Evolutionary conservation across 2,797 vertebrate species (phyloP).

Genomic region (Capromys pilorides): DNA sequence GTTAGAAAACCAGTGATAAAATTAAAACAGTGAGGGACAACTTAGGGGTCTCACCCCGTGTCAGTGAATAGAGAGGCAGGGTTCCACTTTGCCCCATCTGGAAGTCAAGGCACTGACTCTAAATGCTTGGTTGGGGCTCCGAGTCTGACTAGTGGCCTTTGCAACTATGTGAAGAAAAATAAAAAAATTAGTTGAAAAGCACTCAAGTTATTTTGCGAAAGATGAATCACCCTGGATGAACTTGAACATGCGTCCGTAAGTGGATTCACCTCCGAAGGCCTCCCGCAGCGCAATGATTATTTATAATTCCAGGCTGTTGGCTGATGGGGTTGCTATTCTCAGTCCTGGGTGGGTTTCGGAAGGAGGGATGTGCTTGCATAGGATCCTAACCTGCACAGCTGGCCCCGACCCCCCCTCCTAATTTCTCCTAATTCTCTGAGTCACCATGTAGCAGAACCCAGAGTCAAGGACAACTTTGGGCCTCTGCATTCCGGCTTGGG

Average conservation of each 20-base stretch:
- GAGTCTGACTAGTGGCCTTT: not conserved
- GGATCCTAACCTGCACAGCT: not conserved
- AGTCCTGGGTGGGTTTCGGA: not conserved
- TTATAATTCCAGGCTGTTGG: not conserved
- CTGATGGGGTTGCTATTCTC: fast-evolving
- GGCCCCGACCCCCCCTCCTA: not conserved
- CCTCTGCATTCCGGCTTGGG: not conserved
- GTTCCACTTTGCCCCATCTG: not conserved
- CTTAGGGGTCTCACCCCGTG: not conserved
- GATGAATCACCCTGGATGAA: not conserved
- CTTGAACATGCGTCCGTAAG: not conserved
- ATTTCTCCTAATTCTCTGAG: not conserved
- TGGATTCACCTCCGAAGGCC: not conserved
- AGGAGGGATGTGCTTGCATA: not conserved
- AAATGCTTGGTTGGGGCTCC: not conserved
- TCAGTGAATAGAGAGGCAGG: not conserved
- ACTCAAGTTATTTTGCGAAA: not conserved
- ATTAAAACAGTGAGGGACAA: not conserved
- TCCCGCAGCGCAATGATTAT: not conserved
- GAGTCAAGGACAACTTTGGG: not conserved
- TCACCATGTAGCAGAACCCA: not conserved
- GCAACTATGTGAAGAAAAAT: not conserved
- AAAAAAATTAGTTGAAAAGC: not conserved
- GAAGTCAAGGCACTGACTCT: not conserved
- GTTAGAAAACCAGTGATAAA: not conserved